phyloP scores from a whole-genome alignment of 2,113 vertebrate species.

The Ciconia maguari region DNA sequence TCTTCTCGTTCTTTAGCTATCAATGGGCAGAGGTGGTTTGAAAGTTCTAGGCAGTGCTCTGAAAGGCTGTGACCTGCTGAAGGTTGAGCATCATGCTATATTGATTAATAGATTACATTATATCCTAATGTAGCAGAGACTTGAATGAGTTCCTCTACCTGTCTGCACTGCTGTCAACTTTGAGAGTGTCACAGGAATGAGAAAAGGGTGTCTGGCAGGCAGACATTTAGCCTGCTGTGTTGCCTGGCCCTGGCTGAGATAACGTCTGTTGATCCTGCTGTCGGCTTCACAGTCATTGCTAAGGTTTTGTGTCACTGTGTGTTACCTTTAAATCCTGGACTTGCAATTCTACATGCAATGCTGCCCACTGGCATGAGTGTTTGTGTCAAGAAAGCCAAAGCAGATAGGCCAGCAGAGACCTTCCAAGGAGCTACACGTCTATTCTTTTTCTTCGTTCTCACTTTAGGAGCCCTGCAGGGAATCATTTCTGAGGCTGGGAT shows the following conservation, averaged over 20 bases:
- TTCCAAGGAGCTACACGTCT: not conserved
- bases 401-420: not conserved
- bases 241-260: not conserved
- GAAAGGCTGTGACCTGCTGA: not conserved
- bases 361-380: not conserved
- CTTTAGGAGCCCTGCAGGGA: not conserved
- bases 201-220: not conserved
- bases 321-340: not conserved
- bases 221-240: not conserved
- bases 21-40: not conserved
- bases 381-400: not conserved
- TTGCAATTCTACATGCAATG: not conserved
- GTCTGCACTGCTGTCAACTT: not conserved
- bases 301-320: not conserved
- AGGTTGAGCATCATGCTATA: not conserved
- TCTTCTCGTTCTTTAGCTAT: not conserved
- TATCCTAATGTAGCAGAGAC: fast-evolving
- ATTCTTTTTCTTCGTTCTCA: not conserved
- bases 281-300: fast-evolving
- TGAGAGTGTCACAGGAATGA: not conserved
- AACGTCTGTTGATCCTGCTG: not conserved
- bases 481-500: not conserved
- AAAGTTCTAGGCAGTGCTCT: not conserved
- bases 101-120: not conserved
- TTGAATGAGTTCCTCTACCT: not conserved